Percentiles rank a stretch among this genome's conserved stretches.
Conservation (phyloP, 2,888 invertebrate species). For the Diaprepes abbreviatus region DNA sequence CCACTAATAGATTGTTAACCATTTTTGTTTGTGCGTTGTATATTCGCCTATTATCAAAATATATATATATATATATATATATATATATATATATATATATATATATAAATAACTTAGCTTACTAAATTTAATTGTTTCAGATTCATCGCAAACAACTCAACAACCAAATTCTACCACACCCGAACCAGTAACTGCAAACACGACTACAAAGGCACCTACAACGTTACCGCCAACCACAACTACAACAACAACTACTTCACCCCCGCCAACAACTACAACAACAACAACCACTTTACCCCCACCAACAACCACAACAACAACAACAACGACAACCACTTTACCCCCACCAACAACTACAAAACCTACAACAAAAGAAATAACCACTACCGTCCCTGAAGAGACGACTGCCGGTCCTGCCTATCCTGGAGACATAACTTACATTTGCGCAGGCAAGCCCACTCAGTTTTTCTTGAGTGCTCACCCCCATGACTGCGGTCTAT, state of each 20-base stretch:
- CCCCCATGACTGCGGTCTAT: conserved; percentile 44
- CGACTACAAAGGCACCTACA: too few species aligned
- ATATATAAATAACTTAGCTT: too few species aligned
- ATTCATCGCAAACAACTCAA: background rate
- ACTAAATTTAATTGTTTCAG: background rate
- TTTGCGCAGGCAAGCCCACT: conserved; percentile 48
- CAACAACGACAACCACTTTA: too few species aligned
- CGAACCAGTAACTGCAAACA: conserved; percentile 8
- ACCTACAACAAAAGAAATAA: conserved; percentile 25
- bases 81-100: too few species aligned
- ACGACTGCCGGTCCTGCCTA: too few species aligned
- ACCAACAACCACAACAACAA: background rate
- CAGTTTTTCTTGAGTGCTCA: conserved; percentile 50
- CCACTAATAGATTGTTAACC: too few species aligned
- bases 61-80: too few species aligned
- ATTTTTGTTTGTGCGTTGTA: too few species aligned
- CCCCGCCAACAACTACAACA: conserved; percentile 8
- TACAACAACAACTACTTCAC: background rate
- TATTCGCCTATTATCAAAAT: too few species aligned
- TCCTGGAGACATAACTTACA: conserved; percentile 44
- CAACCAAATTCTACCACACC: too few species aligned
- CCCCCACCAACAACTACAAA: too few species aligned
- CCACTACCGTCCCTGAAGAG: too few species aligned
- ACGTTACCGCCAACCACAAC: conserved; percentile 23
- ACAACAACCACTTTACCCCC: background rate